Conservation (phyloP, 2,113 vertebrate genomes). For the Sterna hirundo region DNA sequence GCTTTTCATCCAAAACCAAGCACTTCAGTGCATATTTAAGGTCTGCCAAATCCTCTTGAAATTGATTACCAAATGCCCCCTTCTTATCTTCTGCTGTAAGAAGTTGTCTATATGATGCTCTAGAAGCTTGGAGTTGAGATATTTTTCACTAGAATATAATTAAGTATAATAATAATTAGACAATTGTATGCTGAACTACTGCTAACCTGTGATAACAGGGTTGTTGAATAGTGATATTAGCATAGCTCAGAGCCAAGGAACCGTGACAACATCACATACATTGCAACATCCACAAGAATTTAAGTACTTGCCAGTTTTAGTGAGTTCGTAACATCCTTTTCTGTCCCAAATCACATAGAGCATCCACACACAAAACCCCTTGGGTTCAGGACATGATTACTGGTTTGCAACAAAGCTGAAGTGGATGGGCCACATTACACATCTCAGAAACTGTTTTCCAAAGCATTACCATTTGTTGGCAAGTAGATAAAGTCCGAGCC, state of each 20-base stretch:
- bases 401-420: fast-evolving
- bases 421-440: fast-evolving
- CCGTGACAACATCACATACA: background rate
- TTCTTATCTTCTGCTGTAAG: background rate
- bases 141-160: background rate
- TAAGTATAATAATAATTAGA: background rate
- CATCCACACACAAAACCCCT: background rate
- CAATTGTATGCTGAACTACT: background rate
- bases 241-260: background rate
- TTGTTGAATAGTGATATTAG: background rate
- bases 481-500: background rate
- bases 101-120: background rate
- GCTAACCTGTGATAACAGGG: background rate
- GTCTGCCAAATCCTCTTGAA: background rate
- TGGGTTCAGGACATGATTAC: background rate
- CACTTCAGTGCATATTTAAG: background rate
- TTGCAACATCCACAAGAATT: background rate
- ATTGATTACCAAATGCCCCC: background rate
- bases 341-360: background rate
- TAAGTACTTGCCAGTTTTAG: background rate
- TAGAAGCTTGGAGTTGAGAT: background rate
- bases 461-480: background rate
- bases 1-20: background rate
- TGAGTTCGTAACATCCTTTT: background rate
- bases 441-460: background rate